Base-by-base conservation (phyloP, 2,113 vertebrate genomes). In the Motacilla alba region DNA sequence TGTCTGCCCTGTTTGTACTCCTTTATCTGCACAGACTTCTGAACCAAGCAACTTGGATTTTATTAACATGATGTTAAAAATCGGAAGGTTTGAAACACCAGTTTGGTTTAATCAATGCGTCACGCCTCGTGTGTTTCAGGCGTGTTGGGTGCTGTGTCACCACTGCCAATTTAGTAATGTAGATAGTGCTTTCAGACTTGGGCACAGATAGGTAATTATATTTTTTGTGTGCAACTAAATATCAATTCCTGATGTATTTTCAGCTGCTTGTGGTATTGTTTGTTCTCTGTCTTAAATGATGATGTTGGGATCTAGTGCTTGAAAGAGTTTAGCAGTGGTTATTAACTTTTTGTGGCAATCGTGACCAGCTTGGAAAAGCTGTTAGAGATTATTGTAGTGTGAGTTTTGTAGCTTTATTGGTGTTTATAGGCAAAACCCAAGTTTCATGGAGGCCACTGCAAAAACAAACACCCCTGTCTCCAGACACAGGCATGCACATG, bases 61-160 rank as follows among this genome's bases (percentile, higher is more conserved):
- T 50, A 35, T 43, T 43, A 55, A 28, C 3, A 1, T 7, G 16
- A 6, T 52, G n/a, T 1, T 78, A 58, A 30, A 24, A 39, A 15
- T 55, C 23, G 55, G 60, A 82, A 26, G 13, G 46, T 39, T 11
- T 26, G 58, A 79, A 33, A 44, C 89, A 30, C 19, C 2, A 33
- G 2, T 39, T 35, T 13, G 5, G 8, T 58, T 1, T 62, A 22
- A 35, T 62, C 1, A 0, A 1, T 23, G 18, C 43, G 24, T 66
- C 2, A 2, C 21, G 31, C 24, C 91, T 56, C 0, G 0, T 22
- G 15, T 72, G 23, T 79, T 87, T 60, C 19, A n/a, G 50, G 9
- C 0, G 0, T 37, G 20, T 50, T 73, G 27, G 17, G 2, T 62
- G 18, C 39, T 41, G 13, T 50, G 46, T 41, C 70, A 75, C 14